Evolutionary conservation across 2,888 invertebrate species (phyloP), one percentile per base, ranked within the genome.

Genomic region (Noctua comes): DNA sequence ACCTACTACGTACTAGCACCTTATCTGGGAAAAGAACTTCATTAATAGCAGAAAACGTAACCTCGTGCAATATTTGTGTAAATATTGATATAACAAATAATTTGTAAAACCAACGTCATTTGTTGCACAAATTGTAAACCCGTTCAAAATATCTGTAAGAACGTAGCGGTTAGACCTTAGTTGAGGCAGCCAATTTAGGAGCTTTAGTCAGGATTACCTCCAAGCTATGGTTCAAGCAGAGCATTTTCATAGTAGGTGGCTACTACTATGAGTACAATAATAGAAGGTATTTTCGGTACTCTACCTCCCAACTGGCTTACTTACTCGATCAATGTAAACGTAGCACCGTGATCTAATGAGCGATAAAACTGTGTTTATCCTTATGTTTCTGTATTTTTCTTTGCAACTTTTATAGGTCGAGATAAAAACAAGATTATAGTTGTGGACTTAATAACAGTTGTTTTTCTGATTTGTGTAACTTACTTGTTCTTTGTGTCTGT

Each of bases 351-450:
- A 86, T 87, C 82, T 86, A 87, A 86, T 86, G 88, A 86, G 75
- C 85, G 85, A 85, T 87, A 87, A 87, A 86, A 73, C 66, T 66
- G 65, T 85, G 76, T 87, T 87, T 85, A 87, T 86, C 77, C 73
- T 76, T 74, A 73, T 87, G 71, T 80, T 78, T 74, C 77, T 78
- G 43, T 85, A 74, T 85, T 75, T 84, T 86, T 81, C 85, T 80
- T 87, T 43, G 54, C 59, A 85, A 85, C 88, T 84, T 85, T 85
- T 87, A 85, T 85, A 65, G 80, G 85, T 68, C 54, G 51, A 84
- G 76, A 85, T 87, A 87, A 87, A 86, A 85, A 79, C 76, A 79
- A 84, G 76, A 85, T 85, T 87, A 85, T 76, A 76, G 79, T 87
- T 79, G 87, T 84, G 62, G 74, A 84, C 85, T 84, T 87, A 74